phyloP scores from a whole-genome alignment of 1,140 invertebrate species.

The Drosophila erecta region DNA sequence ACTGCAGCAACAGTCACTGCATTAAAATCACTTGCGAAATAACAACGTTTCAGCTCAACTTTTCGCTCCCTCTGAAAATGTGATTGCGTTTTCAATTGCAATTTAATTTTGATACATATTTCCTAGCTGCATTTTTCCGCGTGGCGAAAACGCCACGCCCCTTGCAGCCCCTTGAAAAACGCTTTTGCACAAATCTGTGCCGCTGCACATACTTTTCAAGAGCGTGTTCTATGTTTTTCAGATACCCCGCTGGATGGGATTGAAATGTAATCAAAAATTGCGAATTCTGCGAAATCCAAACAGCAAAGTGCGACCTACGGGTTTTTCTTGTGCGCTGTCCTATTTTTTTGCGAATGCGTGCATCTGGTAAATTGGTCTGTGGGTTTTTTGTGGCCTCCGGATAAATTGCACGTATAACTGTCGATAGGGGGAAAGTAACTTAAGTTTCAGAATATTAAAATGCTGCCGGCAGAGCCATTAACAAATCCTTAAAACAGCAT shows the following conservation, averaged over 20 bases:
- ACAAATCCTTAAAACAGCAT: too few relatives aligned
- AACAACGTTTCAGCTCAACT: constrained; percentile 30
- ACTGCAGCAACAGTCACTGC: constrained; percentile 18
- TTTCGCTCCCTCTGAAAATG: constrained; percentile 24
- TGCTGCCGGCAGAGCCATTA: not conserved
- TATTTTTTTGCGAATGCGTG: constrained; percentile 19
- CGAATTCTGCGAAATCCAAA: constrained; percentile 47
- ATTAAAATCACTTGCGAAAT: constrained; percentile 22
- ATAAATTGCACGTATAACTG: not conserved
- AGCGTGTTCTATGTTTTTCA: constrained; percentile 12
- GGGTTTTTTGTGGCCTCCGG: not conserved
- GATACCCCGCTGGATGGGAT: constrained; percentile 29
- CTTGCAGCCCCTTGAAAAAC: constrained; percentile 15
- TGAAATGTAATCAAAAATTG: constrained; percentile 76
- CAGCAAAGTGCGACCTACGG: constrained; percentile 29
- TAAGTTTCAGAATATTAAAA: not conserved
- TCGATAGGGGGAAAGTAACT: not conserved
- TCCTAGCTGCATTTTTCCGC: constrained; percentile 35
- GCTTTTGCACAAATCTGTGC: constrained; percentile 44
- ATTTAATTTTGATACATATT: constrained; percentile 76
- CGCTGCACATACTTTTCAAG: constrained; percentile 18
- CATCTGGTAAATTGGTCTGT: constrained; percentile 2
- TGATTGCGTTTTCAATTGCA: constrained; percentile 46
- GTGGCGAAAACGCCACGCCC: not conserved
- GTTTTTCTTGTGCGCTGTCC: constrained; percentile 31